Evolutionary conservation across 2,113 vertebrate species (phyloP), one percentile per base, ranked within the genome.

Genomic region (Pithys albifrons): DNA sequence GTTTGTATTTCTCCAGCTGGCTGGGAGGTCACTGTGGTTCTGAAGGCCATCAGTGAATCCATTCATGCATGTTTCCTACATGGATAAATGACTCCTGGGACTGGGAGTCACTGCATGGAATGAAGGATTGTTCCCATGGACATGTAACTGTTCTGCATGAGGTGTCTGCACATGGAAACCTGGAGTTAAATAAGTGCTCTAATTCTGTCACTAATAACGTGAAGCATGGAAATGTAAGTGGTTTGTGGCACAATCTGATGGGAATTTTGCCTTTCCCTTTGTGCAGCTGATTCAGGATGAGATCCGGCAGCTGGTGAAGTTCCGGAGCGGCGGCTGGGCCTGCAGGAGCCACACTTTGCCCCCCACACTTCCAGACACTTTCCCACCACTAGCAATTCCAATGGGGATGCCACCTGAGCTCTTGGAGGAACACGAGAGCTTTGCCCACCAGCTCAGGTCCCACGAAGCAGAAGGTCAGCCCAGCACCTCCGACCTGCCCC

Each of bases 241-340:
- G 11, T 29, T 29, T 17, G 8, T 59, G 45, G 59, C 46, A 16
- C 9, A 7, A 19, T 43, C 76, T 88, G 22, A 64, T 1, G 15
- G 77, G 58, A 67, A 1, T 22, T 61, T 41, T 90, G 39, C 89
- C 48, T 80, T 57, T 80, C 35, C 5, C 85, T 73, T 70, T 12
- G 82, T 91, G 7, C 94, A 99, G 99, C 97, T 98, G 94, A 99
- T 99, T 97, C 99, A 99, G 96, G 98, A 99, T 98, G 99, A 99
- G 97, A 98, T 99, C 58, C 99, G 98, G 94, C 98, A 98, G 57
- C 97, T 99, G 94, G 98, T 99, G 93, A 98, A 98, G 94, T 88
- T 98, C 25, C 99, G 99, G 97, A 98, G 97, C 78, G 94, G 83
- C 91, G 49, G 7, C 9, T 51, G 96, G 94, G 58, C 86, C 29